A percentile compares a stretch with the other conserved stretches of the same genome.
phyloP scores from a whole-genome alignment of 2,888 invertebrate genomes.

The Deladenus siricidicola region DNA sequence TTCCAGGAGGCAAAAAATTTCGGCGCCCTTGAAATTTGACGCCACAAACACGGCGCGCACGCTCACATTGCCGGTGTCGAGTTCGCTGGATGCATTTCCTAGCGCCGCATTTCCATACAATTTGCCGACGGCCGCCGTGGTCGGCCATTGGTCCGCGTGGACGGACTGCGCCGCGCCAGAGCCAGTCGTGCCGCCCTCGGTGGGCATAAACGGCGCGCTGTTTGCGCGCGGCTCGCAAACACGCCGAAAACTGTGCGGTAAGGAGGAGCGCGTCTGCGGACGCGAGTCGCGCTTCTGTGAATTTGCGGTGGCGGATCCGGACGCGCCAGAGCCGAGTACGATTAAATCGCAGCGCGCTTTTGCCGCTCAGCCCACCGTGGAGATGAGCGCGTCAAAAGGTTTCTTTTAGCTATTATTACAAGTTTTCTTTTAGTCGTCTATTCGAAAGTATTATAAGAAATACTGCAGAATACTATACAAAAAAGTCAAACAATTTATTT shows the following conservation, averaged over 20 bases:
- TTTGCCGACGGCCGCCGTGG: neutral
- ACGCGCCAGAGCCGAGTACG: neutral
- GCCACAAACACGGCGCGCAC: neutral
- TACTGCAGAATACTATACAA: too few relatives aligned
- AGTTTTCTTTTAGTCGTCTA: neutral
- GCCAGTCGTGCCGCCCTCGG: neutral
- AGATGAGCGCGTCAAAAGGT: neutral
- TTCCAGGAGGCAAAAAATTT: too few relatives aligned
- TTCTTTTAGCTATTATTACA: neutral
- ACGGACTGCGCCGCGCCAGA: slow-evolving; percentile 12
- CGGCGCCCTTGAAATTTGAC: neutral
- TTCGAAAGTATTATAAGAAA: too few relatives aligned
- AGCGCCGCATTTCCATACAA: neutral
- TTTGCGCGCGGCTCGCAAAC: slow-evolving; percentile 5
- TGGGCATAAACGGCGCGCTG: neutral
- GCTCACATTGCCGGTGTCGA: neutral
- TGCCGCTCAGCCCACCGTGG: neutral
- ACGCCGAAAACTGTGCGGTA: slow-evolving; percentile 23
- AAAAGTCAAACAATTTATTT: too few relatives aligned
- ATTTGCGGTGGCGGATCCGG: neutral
- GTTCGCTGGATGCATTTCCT: neutral
- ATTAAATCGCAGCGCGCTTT: neutral
- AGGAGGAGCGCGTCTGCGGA: slow-evolving; percentile 24
- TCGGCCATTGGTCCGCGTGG: slow-evolving; percentile 27
- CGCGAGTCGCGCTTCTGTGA: slow-evolving; percentile 19